Base-by-base conservation (phyloP, 2,797 vertebrate species). In the Crocidura indochinensis region DNA sequence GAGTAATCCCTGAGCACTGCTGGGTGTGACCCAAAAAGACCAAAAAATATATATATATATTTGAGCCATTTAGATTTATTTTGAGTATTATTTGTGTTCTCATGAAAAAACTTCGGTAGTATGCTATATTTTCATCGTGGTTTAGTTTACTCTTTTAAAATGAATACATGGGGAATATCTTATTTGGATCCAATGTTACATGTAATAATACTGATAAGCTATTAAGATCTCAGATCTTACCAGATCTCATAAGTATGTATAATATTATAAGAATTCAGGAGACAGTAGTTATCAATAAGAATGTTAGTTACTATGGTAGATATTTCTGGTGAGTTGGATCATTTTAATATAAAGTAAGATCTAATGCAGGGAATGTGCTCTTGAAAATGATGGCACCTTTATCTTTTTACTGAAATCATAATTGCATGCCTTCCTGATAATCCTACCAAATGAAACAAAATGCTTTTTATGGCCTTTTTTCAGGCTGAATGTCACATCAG, bases 381-480 rank as follows among this genome's bases (percentile, higher is more conserved):
- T 49, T 86, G n/a, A 78, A 75, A n/a, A 74, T 75, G 12, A 31
- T 46, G 26, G 3, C 64, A 38, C 68, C n/a, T 93, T 71, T 69
- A 31, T 31, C 83, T 78, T 91, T 91, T 93, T 60, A 68, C n/a
- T 81, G 72, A 84, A 44, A 47, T 73, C 47, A 38, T 91, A 81
- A 85, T 88, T 88, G 68, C 6, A 69, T 82, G 29, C 19, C 67
- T 81, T 93, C n/a, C 60, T 88, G 60, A 71, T 14, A 62, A 24
- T 53, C 72, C 31, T 89, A 2, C 10, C 8, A 10, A 71, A 69
- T 15, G 27, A 65, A 53, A 75, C 72, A 89, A 83, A 87, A 77
- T 79, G 51, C 31, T 91, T 84, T 65, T 88, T 91, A 71, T 85
- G 1, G 71, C 46, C 14, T 83, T 7, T 84, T 4, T 17, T 15